Percentiles rank a stretch among this genome's conserved stretches.
Conservation (phyloP, 1,140 invertebrate species). For the Hycleus cichorii region DNA sequence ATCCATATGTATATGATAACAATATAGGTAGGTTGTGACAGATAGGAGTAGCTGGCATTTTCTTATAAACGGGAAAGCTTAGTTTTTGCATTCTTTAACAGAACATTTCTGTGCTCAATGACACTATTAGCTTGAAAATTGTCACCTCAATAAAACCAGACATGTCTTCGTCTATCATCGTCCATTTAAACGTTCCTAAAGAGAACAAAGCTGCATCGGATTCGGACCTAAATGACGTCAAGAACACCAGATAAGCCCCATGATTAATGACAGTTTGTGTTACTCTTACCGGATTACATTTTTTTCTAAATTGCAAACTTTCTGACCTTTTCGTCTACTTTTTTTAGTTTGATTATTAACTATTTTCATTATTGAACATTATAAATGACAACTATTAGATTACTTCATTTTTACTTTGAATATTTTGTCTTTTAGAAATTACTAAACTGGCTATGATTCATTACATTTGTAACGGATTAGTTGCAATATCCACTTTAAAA, state of each 20-base stretch:
- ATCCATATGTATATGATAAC: too few relatives aligned
- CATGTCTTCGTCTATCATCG: neutral
- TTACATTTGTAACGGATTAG: too few relatives aligned
- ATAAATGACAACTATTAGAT: constrained; percentile 14
- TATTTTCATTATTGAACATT: neutral
- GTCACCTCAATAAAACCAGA: constrained; percentile 2
- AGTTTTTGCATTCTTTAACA: too few relatives aligned
- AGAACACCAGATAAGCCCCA: constrained; percentile 15
- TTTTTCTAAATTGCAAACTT: constrained; percentile 15
- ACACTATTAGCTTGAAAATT: constrained; percentile 8
- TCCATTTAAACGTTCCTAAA: too few relatives aligned
- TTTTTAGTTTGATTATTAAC: neutral
- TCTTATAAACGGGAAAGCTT: too few relatives aligned
- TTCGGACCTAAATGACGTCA: constrained; percentile 16
- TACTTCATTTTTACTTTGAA: constrained; percentile 4
- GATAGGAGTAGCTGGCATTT: too few relatives aligned
- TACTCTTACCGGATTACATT: constrained; percentile 17
- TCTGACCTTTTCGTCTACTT: constrained; percentile 11
- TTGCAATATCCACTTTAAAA: too few relatives aligned
- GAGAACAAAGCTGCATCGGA: constrained; percentile 11
- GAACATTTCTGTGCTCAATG: constrained; percentile 5
- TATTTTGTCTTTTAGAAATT: too few relatives aligned
- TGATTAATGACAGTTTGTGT: constrained; percentile 18
- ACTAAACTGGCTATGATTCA: too few relatives aligned
- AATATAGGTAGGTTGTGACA: too few relatives aligned